phyloP scores from a whole-genome alignment of 2,797 vertebrate genomes.

The Chloroceryle inda region DNA sequence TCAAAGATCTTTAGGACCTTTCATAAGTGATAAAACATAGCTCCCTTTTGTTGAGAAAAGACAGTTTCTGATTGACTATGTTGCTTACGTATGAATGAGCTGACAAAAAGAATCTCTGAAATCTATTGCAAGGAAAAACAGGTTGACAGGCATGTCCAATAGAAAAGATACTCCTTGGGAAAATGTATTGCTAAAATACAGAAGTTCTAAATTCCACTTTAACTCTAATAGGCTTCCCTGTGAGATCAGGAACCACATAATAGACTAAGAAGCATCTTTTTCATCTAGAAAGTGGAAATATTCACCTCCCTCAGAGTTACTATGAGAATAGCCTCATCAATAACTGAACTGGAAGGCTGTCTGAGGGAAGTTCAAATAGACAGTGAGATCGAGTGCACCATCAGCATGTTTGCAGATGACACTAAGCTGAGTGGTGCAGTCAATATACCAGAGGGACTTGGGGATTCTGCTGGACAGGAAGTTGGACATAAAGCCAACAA shows the following conservation, averaged over 20 bases:
- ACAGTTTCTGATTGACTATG: not conserved
- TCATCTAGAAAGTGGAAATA: not conserved
- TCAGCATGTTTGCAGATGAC: too few relatives aligned
- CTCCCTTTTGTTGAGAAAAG: not conserved
- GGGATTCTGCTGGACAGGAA: too few relatives aligned
- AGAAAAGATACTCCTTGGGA: not conserved
- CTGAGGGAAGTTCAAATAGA: not conserved
- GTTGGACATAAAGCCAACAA: too few relatives aligned
- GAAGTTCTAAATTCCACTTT: slow-evolving; percentile 21
- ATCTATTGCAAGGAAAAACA: not conserved
- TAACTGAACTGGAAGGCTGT: slow-evolving; percentile 36
- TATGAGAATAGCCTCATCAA: slow-evolving; percentile 48
- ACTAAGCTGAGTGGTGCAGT: too few relatives aligned
- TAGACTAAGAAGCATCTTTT: not conserved
- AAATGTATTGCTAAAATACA: not conserved
- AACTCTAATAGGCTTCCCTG: not conserved
- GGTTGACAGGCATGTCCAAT: not conserved
- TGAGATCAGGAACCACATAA: not conserved
- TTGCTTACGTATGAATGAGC: not conserved
- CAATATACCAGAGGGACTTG: too few relatives aligned
- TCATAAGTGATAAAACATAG: not conserved
- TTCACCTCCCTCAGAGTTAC: slow-evolving; percentile 1
- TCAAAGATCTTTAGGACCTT: not conserved
- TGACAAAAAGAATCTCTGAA: slow-evolving; percentile 13
- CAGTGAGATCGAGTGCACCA: too few relatives aligned